Conservation (phyloP, 2,888 invertebrate species). For the Drosophila setosimentum region DNA sequence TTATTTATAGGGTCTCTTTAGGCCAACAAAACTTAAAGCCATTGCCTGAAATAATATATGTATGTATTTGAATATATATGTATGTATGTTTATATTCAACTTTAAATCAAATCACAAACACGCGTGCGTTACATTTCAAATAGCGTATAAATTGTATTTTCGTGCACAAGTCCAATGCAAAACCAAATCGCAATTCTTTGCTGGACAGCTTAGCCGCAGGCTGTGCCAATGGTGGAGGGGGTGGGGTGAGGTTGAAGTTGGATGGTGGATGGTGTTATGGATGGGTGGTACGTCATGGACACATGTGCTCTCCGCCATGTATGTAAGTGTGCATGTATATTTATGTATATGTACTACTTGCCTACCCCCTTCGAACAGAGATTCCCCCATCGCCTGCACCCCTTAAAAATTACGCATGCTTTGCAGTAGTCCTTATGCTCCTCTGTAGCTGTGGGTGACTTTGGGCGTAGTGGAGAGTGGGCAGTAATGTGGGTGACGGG, state of each 20-base stretch:
- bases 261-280: not conserved
- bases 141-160: conserved; percentile 58
- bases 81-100: conserved; percentile 28
- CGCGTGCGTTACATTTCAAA: conserved; percentile 71
- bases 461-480: not conserved
- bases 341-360: conserved; percentile 3
- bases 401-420: conserved; percentile 61
- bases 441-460: conserved; percentile 19
- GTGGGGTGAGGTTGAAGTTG: not conserved
- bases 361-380: conserved; percentile 36
- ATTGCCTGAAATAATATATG: not conserved
- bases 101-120: conserved; percentile 38
- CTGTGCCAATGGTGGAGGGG: conserved; percentile 15
- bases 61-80: not conserved
- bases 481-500: conserved; percentile 2
- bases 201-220: conserved; percentile 67
- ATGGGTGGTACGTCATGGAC: conserved; percentile 35
- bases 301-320: conserved; percentile 60
- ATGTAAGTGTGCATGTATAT: not conserved
- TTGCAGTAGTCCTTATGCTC: conserved; percentile 64
- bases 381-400: not conserved
- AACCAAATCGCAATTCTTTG: conserved; percentile 72
- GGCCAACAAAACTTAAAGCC: conserved; percentile 35
- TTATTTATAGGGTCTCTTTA: conserved; percentile 31
- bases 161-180: conserved; percentile 69